phyloP scores from a whole-genome alignment of 2,888 invertebrate species.

The Xiphydria camelus region DNA sequence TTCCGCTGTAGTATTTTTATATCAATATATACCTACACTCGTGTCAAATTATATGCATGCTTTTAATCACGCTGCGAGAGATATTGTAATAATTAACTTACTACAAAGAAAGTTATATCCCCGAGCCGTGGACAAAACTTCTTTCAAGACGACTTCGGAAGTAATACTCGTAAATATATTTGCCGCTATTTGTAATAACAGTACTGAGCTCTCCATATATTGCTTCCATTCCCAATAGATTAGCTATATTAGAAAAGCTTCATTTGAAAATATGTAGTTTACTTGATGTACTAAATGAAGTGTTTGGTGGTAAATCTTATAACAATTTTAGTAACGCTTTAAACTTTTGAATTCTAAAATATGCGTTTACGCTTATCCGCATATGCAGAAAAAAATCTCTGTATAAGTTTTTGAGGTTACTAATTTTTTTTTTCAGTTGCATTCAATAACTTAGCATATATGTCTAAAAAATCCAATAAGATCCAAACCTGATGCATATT shows the following conservation, averaged over 20 bases:
- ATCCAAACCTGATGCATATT: constrained; percentile 46
- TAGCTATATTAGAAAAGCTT: too few species aligned
- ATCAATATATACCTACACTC: too few species aligned
- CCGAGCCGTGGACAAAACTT: constrained; percentile 61
- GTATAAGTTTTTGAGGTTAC: background rate
- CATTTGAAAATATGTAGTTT: background rate
- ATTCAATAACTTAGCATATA: background rate
- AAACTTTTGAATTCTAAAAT: constrained; percentile 1
- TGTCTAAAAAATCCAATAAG: constrained; percentile 7
- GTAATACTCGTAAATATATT: constrained; percentile 62
- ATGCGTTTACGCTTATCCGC: background rate
- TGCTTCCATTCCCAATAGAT: constrained; percentile 56
- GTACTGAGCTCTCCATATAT: constrained; percentile 60
- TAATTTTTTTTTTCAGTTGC: too few species aligned
- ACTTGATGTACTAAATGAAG: too few species aligned
- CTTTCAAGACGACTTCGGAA: constrained; percentile 60
- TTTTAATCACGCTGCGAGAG: background rate
- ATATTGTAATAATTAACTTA: constrained; percentile 39
- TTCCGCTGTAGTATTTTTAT: too few species aligned
- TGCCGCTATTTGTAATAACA: constrained; percentile 61
- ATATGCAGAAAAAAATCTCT: too few species aligned
- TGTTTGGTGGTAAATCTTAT: too few species aligned
- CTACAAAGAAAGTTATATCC: constrained; percentile 62
- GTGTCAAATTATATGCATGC: background rate
- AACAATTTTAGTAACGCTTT: too few species aligned